phyloP scores from a whole-genome alignment of 2,113 vertebrate species.

The Zosterops lateralis region DNA sequence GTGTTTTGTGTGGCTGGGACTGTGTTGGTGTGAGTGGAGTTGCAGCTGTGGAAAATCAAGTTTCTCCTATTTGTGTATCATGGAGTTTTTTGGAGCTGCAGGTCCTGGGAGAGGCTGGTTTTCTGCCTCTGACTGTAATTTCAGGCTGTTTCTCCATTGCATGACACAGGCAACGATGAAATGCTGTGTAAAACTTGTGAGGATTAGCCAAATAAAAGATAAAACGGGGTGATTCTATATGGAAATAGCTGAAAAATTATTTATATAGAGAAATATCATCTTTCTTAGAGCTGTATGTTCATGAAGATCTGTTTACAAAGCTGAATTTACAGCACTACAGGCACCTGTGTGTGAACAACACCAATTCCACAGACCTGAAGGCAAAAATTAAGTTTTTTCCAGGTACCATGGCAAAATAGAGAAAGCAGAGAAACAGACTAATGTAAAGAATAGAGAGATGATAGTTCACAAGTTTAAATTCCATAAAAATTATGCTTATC shows the following conservation, averaged over 20 bases:
- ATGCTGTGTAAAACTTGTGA: neutral
- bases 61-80: rapidly evolving
- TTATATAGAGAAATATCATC: neutral
- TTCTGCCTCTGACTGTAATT: neutral
- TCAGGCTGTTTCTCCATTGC: no score
- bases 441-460: neutral
- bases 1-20: no score
- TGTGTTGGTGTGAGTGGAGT: rapidly evolving
- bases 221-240: neutral
- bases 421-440: neutral
- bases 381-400: neutral
- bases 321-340: neutral
- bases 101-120: neutral
- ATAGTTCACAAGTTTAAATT: conserved; percentile 21
- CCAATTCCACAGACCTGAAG: neutral
- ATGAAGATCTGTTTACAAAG: neutral
- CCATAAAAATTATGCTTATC: conserved; percentile 24
- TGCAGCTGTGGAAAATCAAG: neutral
- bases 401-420: neutral
- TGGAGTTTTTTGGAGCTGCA: neutral
- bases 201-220: neutral
- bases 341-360: neutral
- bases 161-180: neutral
- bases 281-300: neutral
- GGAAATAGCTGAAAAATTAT: neutral